These are phyloP conservation scores for Siphonodentalium dalli DNA, from an alignment of 2,888 invertebrate species.

Conservation along the genomic window DNA sequence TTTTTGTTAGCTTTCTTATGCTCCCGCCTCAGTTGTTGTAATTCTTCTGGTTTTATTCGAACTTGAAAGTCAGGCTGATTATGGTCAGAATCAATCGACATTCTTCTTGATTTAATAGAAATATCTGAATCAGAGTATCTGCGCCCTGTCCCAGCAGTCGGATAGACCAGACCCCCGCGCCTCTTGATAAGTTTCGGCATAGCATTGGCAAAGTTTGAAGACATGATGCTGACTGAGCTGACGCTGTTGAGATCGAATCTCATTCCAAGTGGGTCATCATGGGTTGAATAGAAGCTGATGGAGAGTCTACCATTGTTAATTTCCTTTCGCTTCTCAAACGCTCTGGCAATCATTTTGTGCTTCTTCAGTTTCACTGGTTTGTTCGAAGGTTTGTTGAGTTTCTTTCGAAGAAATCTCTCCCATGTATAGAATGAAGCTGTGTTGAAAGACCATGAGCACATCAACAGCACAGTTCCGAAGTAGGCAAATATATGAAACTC, in stretches of 20 bases:
- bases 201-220: conserved; percentile 87
- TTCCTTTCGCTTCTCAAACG: conserved; percentile 85
- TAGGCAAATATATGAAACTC: conserved; percentile 83
- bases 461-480: conserved; percentile 84
- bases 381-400: conserved; percentile 58
- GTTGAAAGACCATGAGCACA: conserved; percentile 96
- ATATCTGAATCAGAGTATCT: conserved; percentile 69
- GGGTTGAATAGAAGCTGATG: conserved; percentile 84
- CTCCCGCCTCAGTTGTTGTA: conserved; percentile 28
- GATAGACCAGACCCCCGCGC: conserved; percentile 76
- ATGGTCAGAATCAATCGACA: too few relatives aligned
- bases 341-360: conserved; percentile 90
- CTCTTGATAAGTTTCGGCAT: conserved; percentile 85
- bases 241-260: conserved; percentile 72
- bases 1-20: conserved; percentile 37
- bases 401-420: conserved; percentile 85
- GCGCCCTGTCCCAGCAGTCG: conserved; percentile 62
- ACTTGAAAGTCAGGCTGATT: too few relatives aligned
- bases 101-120: too few relatives aligned
- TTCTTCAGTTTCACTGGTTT: conserved; percentile 73
- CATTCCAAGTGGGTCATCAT: conserved; percentile 84
- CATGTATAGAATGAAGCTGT: conserved; percentile 83
- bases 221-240: conserved; percentile 82
- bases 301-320: conserved; percentile 84
- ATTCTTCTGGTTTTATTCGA: too few relatives aligned